phyloP scores from a whole-genome alignment of 2,888 invertebrate genomes.

The Athalia circularis region DNA sequence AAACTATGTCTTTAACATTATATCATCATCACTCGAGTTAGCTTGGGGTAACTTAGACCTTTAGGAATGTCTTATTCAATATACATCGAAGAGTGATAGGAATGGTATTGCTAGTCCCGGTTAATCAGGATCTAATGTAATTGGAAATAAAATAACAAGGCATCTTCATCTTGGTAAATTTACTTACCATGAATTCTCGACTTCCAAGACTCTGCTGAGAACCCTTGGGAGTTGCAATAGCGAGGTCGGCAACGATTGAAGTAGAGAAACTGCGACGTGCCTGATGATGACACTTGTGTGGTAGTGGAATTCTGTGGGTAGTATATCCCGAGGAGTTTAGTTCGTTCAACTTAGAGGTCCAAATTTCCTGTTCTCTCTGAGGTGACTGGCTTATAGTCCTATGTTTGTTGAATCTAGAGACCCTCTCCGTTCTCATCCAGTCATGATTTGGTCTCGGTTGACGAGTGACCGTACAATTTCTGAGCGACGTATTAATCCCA shows the following conservation, averaged over 20 bases:
- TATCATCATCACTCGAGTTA: no score
- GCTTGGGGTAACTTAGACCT: no score
- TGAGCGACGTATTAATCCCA: conserved; percentile 60
- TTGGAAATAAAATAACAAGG: background rate
- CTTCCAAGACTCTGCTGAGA: conserved; percentile 68
- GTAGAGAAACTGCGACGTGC: conserved; percentile 67
- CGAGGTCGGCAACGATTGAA: conserved; percentile 67
- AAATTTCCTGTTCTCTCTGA: conserved; percentile 62
- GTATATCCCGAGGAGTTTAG: conserved; percentile 59
- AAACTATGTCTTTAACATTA: no score
- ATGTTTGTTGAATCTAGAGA: conserved; percentile 66
- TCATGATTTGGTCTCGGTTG: conserved; percentile 68
- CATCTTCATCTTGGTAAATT: background rate
- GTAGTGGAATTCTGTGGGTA: conserved; percentile 58
- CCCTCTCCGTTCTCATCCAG: conserved; percentile 66
- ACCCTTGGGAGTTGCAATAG: conserved; percentile 62
- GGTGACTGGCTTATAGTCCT: conserved; percentile 67
- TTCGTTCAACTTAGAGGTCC: conserved; percentile 63
- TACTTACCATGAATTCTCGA: conserved; percentile 67
- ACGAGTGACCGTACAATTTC: conserved; percentile 59
- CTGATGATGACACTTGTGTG: conserved; percentile 65
- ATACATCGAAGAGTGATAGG: no score
- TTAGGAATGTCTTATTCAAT: no score
- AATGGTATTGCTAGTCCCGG: no score
- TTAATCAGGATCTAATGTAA: background rate